phyloP scores from a whole-genome alignment of 2,888 invertebrate genomes.

The Orthosia gracilis region DNA sequence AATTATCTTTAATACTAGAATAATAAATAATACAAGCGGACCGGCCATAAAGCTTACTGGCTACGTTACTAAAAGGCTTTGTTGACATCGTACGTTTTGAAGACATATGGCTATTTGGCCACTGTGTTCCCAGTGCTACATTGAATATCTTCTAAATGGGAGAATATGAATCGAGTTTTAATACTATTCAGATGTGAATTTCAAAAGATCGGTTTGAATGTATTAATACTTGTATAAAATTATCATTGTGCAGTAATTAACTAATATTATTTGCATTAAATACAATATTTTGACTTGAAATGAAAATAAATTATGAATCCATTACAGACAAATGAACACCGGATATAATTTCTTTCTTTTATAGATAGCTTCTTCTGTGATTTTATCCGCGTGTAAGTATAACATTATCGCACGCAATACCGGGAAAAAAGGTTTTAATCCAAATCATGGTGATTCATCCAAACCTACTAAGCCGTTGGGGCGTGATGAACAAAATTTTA shows the following conservation, averaged over 20 bases:
- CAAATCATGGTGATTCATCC: neutral
- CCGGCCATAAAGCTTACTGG: neutral
- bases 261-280: too few species aligned
- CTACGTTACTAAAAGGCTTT: neutral
- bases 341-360: neutral
- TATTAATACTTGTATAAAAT: neutral
- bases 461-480: neutral
- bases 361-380: neutral
- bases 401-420: too few species aligned
- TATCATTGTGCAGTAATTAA: too few species aligned
- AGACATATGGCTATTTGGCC: constrained; percentile 28
- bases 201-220: neutral
- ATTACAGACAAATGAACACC: neutral
- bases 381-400: too few species aligned
- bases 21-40: constrained; percentile 16
- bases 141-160: constrained; percentile 34
- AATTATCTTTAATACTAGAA: neutral
- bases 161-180: constrained; percentile 29
- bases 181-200: constrained; percentile 25
- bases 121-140: constrained; percentile 21
- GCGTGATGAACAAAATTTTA: neutral
- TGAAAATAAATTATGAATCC: too few species aligned
- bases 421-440: neutral
- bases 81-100: constrained; percentile 37
- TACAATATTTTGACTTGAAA: too few species aligned